phyloP scores from a whole-genome alignment of 2,113 vertebrate genomes.

The Rhagologus leucostigma region DNA sequence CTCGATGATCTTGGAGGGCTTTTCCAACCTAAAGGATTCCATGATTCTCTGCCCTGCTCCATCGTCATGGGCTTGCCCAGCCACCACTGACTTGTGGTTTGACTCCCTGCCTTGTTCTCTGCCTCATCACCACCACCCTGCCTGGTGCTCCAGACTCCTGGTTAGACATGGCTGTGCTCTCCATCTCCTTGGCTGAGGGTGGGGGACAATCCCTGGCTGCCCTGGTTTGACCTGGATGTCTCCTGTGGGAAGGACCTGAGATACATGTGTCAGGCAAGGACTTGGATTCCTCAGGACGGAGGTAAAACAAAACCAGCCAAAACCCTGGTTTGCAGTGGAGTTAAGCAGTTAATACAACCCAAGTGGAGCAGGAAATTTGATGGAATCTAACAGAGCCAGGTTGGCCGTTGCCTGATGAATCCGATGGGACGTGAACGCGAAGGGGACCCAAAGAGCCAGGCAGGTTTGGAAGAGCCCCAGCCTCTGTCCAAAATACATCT shows the following conservation, averaged over 20 bases:
- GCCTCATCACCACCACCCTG: not conserved
- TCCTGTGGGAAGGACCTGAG: not conserved
- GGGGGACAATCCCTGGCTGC: not conserved
- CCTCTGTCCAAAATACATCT: not conserved
- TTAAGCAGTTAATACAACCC: not conserved
- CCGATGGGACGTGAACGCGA: fast-evolving
- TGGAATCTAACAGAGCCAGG: not conserved
- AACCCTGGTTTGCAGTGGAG: not conserved
- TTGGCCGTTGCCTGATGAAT: not conserved
- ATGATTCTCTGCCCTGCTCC: not conserved
- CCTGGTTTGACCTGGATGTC: not conserved
- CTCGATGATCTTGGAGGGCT: not conserved
- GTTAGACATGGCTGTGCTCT: not conserved
- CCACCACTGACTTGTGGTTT: not conserved
- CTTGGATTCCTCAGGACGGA: not conserved
- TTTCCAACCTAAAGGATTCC: not conserved
- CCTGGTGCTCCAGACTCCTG: not conserved
- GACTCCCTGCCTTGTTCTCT: not conserved
- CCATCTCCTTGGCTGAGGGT: not conserved
- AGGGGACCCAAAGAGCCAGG: not conserved
- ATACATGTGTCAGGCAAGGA: not conserved
- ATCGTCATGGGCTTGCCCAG: fast-evolving
- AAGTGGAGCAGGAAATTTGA: not conserved
- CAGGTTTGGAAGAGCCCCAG: not conserved
- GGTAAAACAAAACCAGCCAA: not conserved